A percentile compares a stretch with the other conserved stretches of the same genome.
Evolutionary conservation across 2,113 vertebrate species (phyloP).

Genomic region (Capricornis sumatraensis): DNA sequence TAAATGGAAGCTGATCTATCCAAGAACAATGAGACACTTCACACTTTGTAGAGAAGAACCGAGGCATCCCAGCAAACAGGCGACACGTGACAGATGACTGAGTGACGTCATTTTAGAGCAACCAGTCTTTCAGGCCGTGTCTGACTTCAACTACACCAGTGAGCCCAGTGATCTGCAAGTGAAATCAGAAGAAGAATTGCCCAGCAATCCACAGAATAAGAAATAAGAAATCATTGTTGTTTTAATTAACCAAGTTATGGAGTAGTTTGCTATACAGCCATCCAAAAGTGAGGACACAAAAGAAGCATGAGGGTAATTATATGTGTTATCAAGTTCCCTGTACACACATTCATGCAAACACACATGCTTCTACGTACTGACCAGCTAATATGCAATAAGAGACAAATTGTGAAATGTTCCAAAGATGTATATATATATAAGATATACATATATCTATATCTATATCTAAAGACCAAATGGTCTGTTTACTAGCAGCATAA

Average conservation of each 20-base stretch:
- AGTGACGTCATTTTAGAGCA: not conserved
- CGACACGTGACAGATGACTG: not conserved
- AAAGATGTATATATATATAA: not conserved
- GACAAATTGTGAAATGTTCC: not conserved
- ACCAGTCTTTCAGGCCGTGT: not conserved
- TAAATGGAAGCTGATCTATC: not conserved
- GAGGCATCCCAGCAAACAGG: not conserved
- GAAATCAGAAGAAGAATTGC: not conserved
- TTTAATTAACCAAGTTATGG: not conserved
- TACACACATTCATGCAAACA: not conserved
- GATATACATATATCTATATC: not conserved
- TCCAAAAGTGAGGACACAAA: not conserved
- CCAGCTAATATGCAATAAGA: not conserved
- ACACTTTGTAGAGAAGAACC: not conserved
- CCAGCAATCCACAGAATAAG: not conserved
- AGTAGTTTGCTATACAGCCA: not conserved
- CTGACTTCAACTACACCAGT: not conserved
- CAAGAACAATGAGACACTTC: not conserved
- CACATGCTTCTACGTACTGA: not conserved
- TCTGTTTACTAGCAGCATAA: not conserved
- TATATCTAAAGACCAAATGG: not conserved
- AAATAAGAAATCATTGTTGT: not conserved
- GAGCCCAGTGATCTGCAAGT: not conserved
- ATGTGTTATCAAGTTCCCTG: not conserved
- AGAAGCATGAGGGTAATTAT: not conserved